Evolutionary conservation across 2,113 vertebrate genomes (phyloP), one percentile per base, ranked within the genome.

Genomic region (Pseudolaguvia tuberculata): DNA sequence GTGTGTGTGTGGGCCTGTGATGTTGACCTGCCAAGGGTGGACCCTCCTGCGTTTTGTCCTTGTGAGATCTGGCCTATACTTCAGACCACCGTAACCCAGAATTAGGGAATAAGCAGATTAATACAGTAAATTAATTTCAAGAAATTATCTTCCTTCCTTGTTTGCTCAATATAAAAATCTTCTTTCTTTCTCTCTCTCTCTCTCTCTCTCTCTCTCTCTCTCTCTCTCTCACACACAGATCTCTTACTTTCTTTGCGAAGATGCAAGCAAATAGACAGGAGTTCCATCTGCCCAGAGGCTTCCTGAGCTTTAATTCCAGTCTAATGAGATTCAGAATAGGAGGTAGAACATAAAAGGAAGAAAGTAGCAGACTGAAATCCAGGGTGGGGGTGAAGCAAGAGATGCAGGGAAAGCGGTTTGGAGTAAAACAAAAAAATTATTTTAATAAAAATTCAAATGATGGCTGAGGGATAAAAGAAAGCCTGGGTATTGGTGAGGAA

Each of bases 261-360:
- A 72, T 83, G 84, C 84, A 88, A 57, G 72, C 85, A 86, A 86
- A 86, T 72, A 56, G 80, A 80, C 75, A 82, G 83, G 76, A 61
- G 82, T 52, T 73, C 79, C 68, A 72, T 80, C 72, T 63, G 77
- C 79, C 61, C 76, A 82, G 83, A 84, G 83, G 79, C 11, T 79
- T 79, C 65, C 82, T 72, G 83, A 66, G 83, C 83, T 86, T 83
- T 87, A 81, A 83, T 70, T 84, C 76, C 55, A 75, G 76, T 86
- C 88, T 92, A 91, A 91, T 89, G 88, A 91, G 89, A 88, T 79
- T 82, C 56, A 39, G 72, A 67, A 11, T 68, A 86, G 86, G 83
- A 52, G 51, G 39, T 42, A 42, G 2, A 80, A 87, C 85, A 72
- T 92, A 78, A 85, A 81, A 75, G 57, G 27, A 83, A 58, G 72